A percentile compares a stretch with the other conserved stretches of the same genome.
Evolutionary conservation across 2,113 vertebrate genomes (phyloP).

Genomic region (Lophochroa leadbeateri): DNA sequence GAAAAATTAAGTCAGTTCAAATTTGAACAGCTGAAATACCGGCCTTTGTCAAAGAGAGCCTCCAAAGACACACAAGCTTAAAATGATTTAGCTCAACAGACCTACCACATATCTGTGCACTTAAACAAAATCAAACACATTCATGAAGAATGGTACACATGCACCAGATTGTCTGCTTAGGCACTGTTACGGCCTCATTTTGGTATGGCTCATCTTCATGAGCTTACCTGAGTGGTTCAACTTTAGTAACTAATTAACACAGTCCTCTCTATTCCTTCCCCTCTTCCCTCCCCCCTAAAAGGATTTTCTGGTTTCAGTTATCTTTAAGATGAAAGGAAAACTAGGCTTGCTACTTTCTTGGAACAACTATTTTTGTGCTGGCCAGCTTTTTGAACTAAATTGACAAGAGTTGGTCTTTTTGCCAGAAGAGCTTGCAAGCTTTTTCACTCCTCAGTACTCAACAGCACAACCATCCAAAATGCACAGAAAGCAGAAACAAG

Average conservation of each 20-base stretch:
- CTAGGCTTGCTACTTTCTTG: not conserved
- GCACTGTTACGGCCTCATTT: not conserved
- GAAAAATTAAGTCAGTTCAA: conserved; percentile 32
- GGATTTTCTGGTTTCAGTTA: not conserved
- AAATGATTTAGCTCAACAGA: not conserved
- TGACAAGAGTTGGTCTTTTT: not conserved
- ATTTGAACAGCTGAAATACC: conserved; percentile 43
- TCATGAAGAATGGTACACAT: not conserved
- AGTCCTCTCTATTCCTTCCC: not conserved
- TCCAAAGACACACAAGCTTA: not conserved
- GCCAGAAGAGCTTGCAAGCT: not conserved
- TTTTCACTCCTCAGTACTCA: not conserved
- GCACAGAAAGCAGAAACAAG: not conserved
- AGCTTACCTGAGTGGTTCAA: not conserved
- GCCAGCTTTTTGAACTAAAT: not conserved
- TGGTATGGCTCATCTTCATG: not conserved
- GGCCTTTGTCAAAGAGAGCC: not conserved
- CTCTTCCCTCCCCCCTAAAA: not conserved
- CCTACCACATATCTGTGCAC: not conserved
- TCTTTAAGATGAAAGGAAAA: not conserved
- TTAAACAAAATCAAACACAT: not conserved
- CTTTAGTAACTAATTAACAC: not conserved
- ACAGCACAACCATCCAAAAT: not conserved
- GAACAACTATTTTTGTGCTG: not conserved
- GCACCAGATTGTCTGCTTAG: not conserved